These are phyloP conservation scores for Clarias macrocephalus DNA, from an alignment of 2,113 vertebrate species.

Conservation along the genomic window DNA sequence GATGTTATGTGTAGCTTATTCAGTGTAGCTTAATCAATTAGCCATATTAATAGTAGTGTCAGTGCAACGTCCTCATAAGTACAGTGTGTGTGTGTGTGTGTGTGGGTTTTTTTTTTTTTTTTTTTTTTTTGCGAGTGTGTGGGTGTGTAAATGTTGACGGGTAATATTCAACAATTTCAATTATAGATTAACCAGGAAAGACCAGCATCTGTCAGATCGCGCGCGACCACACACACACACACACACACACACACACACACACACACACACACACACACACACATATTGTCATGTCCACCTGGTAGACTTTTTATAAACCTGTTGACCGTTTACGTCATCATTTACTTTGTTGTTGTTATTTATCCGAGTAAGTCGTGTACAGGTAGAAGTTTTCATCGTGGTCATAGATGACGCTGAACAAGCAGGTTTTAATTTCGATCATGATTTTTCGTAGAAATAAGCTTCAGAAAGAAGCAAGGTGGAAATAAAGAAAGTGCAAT, in stretches of 20 bases:
- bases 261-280: slow-evolving; percentile 8
- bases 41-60: not conserved
- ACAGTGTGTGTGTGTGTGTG: not conserved
- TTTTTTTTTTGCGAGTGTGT: not conserved
- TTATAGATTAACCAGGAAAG: slow-evolving; percentile 21
- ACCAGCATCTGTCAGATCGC: not conserved
- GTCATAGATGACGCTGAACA: no score
- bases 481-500: not conserved
- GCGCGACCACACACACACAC: no score
- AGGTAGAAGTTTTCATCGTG: not conserved
- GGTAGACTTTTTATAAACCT: not conserved
- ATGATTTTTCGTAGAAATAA: no score
- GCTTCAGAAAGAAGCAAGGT: no score
- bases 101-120: no score
- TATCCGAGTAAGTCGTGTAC: not conserved
- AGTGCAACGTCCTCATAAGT: not conserved
- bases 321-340: not conserved
- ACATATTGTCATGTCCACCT: not conserved
- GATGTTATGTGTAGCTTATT: not conserved
- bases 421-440: no score
- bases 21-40: not conserved
- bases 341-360: not conserved
- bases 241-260: not conserved
- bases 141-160: not conserved
- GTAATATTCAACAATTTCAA: slow-evolving; percentile 3